A percentile compares a stretch with the other conserved stretches of the same genome.
Evolutionary conservation across 2,113 vertebrate genomes (phyloP).

Genomic region (Choloepus hoffmanni): DNA sequence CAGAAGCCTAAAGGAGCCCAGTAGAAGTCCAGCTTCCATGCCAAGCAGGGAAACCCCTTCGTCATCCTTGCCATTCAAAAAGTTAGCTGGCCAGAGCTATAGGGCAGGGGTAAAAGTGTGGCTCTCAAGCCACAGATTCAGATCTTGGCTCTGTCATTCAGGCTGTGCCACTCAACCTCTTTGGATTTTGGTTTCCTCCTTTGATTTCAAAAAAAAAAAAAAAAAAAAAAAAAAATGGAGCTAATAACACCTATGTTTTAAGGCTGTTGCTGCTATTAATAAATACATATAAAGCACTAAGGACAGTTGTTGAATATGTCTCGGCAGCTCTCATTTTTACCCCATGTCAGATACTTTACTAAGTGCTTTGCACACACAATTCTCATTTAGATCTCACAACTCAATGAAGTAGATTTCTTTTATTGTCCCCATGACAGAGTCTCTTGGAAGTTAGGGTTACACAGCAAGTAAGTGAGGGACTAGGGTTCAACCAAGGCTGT

Average conservation of each 20-base stretch:
- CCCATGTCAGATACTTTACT: neutral
- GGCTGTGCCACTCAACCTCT: neutral
- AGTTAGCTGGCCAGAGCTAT: neutral
- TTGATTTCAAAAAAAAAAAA: neutral
- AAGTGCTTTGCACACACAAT: neutral
- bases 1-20: constrained; percentile 21
- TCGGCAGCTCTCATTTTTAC: neutral
- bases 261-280: neutral
- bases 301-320: neutral
- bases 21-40: neutral
- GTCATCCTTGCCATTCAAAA: neutral
- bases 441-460: neutral
- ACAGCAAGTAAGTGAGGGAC: neutral
- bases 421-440: neutral
- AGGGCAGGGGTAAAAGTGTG: neutral
- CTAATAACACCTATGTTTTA: neutral
- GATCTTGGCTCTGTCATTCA: neutral
- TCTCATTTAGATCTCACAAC: neutral
- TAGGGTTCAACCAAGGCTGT: neutral
- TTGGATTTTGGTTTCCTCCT: neutral
- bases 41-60: neutral
- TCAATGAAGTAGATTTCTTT: neutral
- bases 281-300: neutral
- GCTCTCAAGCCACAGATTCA: neutral
- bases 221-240: neutral